Conservation (phyloP, 2,797 vertebrate genomes). For the Sebastes taczanowskii region DNA sequence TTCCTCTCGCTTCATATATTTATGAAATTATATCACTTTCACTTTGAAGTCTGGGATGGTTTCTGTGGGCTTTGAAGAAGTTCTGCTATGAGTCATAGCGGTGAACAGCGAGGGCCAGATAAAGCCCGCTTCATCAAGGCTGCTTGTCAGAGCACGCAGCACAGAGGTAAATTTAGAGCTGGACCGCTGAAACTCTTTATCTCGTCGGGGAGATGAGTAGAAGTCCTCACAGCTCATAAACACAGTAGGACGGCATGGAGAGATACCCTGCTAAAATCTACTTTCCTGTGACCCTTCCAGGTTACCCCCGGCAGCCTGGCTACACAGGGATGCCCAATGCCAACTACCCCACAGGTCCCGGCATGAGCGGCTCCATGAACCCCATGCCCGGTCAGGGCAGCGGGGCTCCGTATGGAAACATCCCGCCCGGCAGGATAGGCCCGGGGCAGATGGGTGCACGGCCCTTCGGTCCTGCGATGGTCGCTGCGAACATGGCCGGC, state of each 20-base stretch:
- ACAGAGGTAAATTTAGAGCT: constrained; percentile 61
- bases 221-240: neutral
- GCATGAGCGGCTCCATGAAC: constrained; percentile 89
- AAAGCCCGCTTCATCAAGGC: constrained; percentile 50
- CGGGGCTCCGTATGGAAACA: constrained; percentile 88
- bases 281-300: constrained; percentile 67
- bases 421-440: constrained; percentile 91
- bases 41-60: constrained; percentile 64
- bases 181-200: constrained; percentile 27
- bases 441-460: constrained; percentile 91
- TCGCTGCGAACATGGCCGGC: constrained; percentile 76
- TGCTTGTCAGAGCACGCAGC: constrained; percentile 57
- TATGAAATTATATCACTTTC: constrained; percentile 56
- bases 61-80: constrained; percentile 71
- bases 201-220: neutral
- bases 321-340: constrained; percentile 95
- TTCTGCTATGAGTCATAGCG: constrained; percentile 62
- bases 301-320: constrained; percentile 94
- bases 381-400: constrained; percentile 91
- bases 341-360: constrained; percentile 89
- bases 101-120: constrained; percentile 43
- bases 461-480: constrained; percentile 87
- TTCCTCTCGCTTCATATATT: constrained; percentile 47
- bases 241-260: neutral
- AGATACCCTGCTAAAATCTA: neutral